phyloP scores from a whole-genome alignment of 2,888 invertebrate genomes.

The Metellina segmentata region DNA sequence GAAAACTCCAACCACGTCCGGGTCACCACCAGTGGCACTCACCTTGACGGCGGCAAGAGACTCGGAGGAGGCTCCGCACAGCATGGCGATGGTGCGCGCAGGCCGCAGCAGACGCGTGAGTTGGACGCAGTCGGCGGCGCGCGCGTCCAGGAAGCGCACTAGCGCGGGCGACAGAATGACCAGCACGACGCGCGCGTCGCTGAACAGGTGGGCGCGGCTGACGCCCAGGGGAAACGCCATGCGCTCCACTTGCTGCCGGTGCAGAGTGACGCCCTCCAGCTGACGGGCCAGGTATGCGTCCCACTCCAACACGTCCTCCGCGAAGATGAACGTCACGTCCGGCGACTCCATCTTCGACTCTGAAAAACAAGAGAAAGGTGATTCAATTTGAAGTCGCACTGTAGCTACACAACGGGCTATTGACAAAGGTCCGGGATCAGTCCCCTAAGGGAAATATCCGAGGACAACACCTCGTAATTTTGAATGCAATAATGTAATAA shows the following conservation, averaged over 20 bases:
- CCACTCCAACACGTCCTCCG: constrained; percentile 77
- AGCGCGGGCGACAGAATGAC: constrained; percentile 75
- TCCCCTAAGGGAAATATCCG: no score
- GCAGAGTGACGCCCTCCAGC: constrained; percentile 57
- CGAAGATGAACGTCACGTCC: constrained; percentile 76
- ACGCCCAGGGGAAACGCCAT: constrained; percentile 70
- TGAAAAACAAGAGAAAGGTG: constrained; percentile 10
- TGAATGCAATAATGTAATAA: no score
- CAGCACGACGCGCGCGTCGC: constrained; percentile 67
- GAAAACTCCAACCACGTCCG: no score
- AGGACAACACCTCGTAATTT: no score
- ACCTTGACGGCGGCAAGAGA: constrained; percentile 45
- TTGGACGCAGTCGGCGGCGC: constrained; percentile 78
- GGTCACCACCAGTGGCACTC: neutral
- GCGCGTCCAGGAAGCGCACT: constrained; percentile 70
- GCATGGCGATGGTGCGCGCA: constrained; percentile 89
- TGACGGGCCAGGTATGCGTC: constrained; percentile 74
- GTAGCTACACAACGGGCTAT: no score
- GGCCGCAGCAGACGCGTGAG: constrained; percentile 85
- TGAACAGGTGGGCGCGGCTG: constrained; percentile 47
- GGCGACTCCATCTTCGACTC: constrained; percentile 58
- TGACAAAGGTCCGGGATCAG: no score
- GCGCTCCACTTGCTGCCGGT: constrained; percentile 70
- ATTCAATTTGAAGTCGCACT: no score
- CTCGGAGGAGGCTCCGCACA: constrained; percentile 85